Conservation (phyloP, 2,797 vertebrate species). For the Gouania willdenowi region DNA sequence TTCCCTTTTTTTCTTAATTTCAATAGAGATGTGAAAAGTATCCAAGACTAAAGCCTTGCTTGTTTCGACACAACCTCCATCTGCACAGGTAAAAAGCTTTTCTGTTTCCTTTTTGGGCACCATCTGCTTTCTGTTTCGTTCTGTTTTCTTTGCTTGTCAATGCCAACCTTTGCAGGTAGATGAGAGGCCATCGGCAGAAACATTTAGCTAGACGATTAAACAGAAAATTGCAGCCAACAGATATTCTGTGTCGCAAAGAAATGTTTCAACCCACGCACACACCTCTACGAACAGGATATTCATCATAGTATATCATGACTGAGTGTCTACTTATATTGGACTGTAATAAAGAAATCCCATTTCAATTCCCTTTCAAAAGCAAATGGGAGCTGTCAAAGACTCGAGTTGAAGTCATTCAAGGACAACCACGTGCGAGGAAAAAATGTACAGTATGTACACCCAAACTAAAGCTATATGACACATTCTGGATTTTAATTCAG, state of each 20-base stretch:
- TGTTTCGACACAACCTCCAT: conserved; percentile 31
- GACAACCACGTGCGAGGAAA: conserved; percentile 3
- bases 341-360: conserved; percentile 10
- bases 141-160: conserved; percentile 10
- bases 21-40: conserved; percentile 39
- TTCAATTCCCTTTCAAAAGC: conserved; percentile 34
- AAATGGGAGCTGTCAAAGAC: conserved; percentile 34
- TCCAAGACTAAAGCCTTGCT: conserved; percentile 22
- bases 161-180: conserved; percentile 1
- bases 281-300: conserved; percentile 8
- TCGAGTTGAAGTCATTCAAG: conserved; percentile 19
- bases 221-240: conserved; percentile 13
- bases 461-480: neutral
- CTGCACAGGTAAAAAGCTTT: conserved; percentile 37
- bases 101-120: neutral
- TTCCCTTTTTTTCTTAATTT: conserved; percentile 14
- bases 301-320: conserved; percentile 17
- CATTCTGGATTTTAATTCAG: no score
- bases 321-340: no score
- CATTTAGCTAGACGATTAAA: conserved; percentile 11
- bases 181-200: conserved; percentile 19
- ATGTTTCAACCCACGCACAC: neutral
- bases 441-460: neutral
- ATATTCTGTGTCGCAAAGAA: conserved; percentile 10
- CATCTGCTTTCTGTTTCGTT: conserved; percentile 13